A percentile compares a stretch with the other conserved stretches of the same genome.
Evolutionary conservation across 2,888 invertebrate species (phyloP).

Genomic region (Lamellibrachia satsuma): DNA sequence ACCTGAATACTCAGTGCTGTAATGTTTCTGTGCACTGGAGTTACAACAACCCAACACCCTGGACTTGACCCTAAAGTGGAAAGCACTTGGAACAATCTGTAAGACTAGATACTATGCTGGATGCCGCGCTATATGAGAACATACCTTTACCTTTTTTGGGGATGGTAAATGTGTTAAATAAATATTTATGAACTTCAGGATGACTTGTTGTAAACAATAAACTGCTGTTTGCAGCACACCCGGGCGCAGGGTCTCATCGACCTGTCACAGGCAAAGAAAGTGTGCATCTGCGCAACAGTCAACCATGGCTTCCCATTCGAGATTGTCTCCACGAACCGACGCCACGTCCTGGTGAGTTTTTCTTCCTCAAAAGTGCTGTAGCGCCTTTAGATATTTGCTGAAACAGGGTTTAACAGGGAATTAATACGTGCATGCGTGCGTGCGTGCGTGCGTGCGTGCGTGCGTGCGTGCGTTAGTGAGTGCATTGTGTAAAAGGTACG

Average conservation of each 20-base stretch:
- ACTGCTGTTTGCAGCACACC: background rate
- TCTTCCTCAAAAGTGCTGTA: background rate
- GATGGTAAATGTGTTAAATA: background rate
- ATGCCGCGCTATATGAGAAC: no score
- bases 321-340: background rate
- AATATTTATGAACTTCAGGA: background rate
- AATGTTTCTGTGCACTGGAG: no score
- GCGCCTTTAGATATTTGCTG: background rate
- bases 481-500: no score
- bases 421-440: no score
- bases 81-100: no score
- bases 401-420: background rate
- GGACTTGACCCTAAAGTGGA: no score
- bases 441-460: no score
- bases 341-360: background rate
- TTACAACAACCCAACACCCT: no score
- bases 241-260: background rate
- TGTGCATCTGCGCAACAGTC: background rate
- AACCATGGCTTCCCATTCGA: background rate
- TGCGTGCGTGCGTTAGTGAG: no score
- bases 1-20: no score
- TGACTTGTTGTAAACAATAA: background rate
- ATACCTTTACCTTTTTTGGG: background rate
- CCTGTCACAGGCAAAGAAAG: background rate
- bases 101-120: no score